Evolutionary conservation across 2,888 invertebrate species (phyloP), one percentile per base, ranked within the genome.

Genomic region (Drosophila flavopinicola): DNA sequence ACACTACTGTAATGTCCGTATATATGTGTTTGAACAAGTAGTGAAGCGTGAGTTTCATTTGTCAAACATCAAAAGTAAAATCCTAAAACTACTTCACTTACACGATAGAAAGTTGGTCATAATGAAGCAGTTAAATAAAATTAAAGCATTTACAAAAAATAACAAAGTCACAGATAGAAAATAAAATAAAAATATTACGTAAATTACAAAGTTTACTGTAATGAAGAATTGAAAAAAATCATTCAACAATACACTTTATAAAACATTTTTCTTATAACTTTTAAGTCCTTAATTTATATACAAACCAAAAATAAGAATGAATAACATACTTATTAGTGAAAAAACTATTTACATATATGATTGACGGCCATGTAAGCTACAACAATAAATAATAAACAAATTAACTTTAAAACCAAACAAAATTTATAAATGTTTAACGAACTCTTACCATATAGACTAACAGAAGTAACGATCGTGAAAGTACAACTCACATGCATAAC

Each of bases 281-380:
- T 90, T 90, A 90, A 90, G 89, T 88, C 88, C 87, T 88, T 90
- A 89, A 90, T 90, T 90, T 90, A 90, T 89, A 89, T 89, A 90
- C 88, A 89, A 88, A 79, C 72, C 84, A 85, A 20, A 77, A 73
- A 66, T 60, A 86, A 85, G 77, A 86, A 86, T 79, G 85, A 78
- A 78, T 78, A 78, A 85, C 82, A 80, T 71, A 80, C 69, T 65
- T 85, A 85, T 82, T 79, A 79, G 83, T 71, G 59, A 78, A 72
- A 63, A 82, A 83, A 77, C 78, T 75, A 73, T 75, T 77, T 86
- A 86, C 82, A 82, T 78, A 80, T 70, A 74, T 88, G 88, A 85
- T 89, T 87, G 88, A 88, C 86, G 87, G 88, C 89, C 89, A 89
- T 87, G 85, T 88, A 88, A 89, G 87, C 88, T 89, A 88, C 85